Evolutionary conservation across 2,888 invertebrate genomes (phyloP), one percentile per base, ranked within the genome.

Genomic region (Thereva unica): DNA sequence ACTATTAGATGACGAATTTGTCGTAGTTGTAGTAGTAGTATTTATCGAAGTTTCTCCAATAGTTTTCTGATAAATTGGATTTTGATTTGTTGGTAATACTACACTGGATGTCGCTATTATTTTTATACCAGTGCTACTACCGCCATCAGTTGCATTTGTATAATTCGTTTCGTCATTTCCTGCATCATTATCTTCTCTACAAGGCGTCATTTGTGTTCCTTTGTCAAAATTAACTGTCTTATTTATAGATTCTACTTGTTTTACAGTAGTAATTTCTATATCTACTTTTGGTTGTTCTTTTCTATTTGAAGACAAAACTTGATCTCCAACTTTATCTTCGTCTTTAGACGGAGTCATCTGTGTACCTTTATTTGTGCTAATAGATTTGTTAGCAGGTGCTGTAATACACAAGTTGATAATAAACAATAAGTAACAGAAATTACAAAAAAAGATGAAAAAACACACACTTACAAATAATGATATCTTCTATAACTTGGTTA

Each of bases 401-500:
- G 47, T 47, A 47, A 23, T 12, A 10, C 1, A 5, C 4, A 40
- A 7, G 10, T 10, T 8, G 5, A 54, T 3, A 40, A 4, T 7
- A 54, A 6, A 40, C 1, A 54, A 54, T n/a, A 12, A 47, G n/a
- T 47, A 35, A 8, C 34, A 41, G 8, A 8, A n/a, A 6, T 4
- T 53, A 34, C 8, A 10, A 12, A 37, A 5, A 10, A 38, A 44
- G 12, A 10, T 10, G 37, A 3, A 34, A 42, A 2, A 45, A 34
- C 44, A 10, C 4, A 8, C 9, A 71, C 71, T 71, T 67, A 72
- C 72, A 71, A 12, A 79, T 73, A 34, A 23, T 23, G 2, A 78
- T 77, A 37, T 78, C 76, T 42, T 78, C 72, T 23, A 80, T 69
- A 5, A 80, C 73, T 41, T 75, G 76, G 70, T 79, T 75, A 70